These are phyloP conservation scores for Melanotaenia pygmaea DNA, from an alignment of 2,797 vertebrate species.

Conservation along the genomic window DNA sequence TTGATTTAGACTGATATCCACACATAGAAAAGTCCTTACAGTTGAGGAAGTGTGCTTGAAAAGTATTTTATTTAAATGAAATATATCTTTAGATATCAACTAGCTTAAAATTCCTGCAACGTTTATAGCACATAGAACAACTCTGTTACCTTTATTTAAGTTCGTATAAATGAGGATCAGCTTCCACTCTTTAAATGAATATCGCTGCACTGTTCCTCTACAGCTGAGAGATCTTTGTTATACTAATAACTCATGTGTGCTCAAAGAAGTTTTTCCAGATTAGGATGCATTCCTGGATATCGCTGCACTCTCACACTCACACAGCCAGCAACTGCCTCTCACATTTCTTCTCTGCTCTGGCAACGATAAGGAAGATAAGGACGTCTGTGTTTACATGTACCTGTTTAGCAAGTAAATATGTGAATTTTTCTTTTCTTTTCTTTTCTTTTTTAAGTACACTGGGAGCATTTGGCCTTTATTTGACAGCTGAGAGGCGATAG, in stretches of 20 bases:
- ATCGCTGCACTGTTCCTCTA: conserved; percentile 13
- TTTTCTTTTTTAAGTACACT: background rate
- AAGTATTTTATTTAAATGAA: too few species aligned
- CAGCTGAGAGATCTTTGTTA: conserved; percentile 31
- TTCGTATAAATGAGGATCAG: background rate
- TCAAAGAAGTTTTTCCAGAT: conserved; percentile 49
- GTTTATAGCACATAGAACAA: background rate
- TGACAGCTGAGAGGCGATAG: conserved; percentile 18
- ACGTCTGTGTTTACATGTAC: conserved; percentile 11
- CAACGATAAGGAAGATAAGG: background rate
- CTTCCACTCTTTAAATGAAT: background rate
- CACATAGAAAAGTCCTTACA: background rate
- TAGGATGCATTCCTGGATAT: conserved; percentile 60
- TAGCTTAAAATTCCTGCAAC: background rate
- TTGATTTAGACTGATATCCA: background rate
- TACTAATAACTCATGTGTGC: conserved; percentile 52
- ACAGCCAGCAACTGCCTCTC: conserved; percentile 27
- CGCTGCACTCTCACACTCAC: conserved; percentile 36
- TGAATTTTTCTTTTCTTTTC: background rate
- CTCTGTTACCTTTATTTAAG: background rate
- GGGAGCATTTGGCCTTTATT: background rate
- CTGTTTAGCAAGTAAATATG: conserved; percentile 10
- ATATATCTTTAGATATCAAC: too few species aligned
- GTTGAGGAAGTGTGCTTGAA: too few species aligned
- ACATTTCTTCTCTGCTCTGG: background rate